Percentiles rank a stretch among this genome's conserved stretches.
Evolutionary conservation across 2,888 invertebrate genomes (phyloP).

Genomic region (Drosophila fulvimacula): DNA sequence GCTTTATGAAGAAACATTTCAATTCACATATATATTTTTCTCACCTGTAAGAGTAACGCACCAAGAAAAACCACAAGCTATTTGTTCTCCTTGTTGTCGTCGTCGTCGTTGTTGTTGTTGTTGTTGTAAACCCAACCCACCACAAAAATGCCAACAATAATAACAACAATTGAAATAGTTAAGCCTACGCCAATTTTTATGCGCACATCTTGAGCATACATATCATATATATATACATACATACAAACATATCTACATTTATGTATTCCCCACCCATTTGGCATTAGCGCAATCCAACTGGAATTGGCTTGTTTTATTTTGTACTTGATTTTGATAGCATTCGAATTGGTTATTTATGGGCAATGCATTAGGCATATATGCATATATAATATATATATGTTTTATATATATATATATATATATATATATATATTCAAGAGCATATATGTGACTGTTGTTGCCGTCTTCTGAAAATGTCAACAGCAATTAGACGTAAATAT

Average conservation of each 20-base stretch:
- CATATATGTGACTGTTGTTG: slow-evolving; percentile 3
- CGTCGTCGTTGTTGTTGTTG: slow-evolving; percentile 22
- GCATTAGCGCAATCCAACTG: slow-evolving; percentile 25
- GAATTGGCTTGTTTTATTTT: slow-evolving; percentile 44
- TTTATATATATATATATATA: background rate
- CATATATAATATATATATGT: too few relatives aligned
- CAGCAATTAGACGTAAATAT: slow-evolving; percentile 49
- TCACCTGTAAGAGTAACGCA: slow-evolving; percentile 34
- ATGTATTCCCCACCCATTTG: slow-evolving; percentile 13
- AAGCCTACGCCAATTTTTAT: slow-evolving; percentile 57
- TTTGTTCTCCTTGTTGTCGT: slow-evolving; percentile 21
- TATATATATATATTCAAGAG: background rate
- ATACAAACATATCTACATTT: background rate
- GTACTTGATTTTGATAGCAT: slow-evolving; percentile 66
- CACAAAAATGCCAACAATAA: slow-evolving; percentile 44
- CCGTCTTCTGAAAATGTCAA: slow-evolving; percentile 49
- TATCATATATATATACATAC: background rate
- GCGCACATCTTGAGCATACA: slow-evolving; percentile 37
- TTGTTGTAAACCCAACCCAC: slow-evolving; percentile 42
- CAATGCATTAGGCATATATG: slow-evolving; percentile 4
- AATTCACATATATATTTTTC: slow-evolving; percentile 7
- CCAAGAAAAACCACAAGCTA: slow-evolving; percentile 35
- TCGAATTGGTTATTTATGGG: slow-evolving; percentile 27
- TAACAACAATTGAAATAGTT: slow-evolving; percentile 27
- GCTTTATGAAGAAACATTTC: background rate